Base-by-base conservation (phyloP, 2,113 vertebrate species). In the Salvelinus namaycush region DNA sequence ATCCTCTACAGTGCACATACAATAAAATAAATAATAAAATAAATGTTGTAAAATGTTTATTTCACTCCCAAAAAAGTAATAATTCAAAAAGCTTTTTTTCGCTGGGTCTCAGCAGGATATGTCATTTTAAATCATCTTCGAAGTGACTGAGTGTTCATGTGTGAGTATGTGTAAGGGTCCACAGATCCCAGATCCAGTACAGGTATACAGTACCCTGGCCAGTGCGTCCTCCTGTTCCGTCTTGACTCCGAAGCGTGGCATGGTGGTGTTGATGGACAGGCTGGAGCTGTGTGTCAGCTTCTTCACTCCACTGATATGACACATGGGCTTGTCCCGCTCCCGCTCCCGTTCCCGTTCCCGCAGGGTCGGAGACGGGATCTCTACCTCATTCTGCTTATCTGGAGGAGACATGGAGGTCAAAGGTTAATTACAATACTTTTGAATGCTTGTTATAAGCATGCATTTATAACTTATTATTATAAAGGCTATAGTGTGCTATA, bases 341-440 rank as follows among this genome's bases (percentile, higher is more conserved):
- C 88, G 88, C 74, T 97, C 95, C 82, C 88, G 88, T 70, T 97
- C 95, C 82, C 88, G 88, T 73, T 97, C 95, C 82, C 95, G 95
- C 87, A 91, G 88, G 0, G 93, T 94, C 27, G 96, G 96, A 12
- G 95, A 95, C 1, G 95, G 95, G 78, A 97, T 96, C 83, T 97
- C 96, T 83, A 97, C 95, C 13, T 98, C 96, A 1, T 97, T 96
- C 90, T 97, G 96, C 87, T 97, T 97, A 89, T 97, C 96, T 98
- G 87, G 29, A 29, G 67, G 65, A 5, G 31, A 4, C 27, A 20
- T 31, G 16, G 14, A 24, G 29, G 66, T 7, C 16, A 27, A 18
- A 20, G 27, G 66, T n/a, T 16, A 24, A 16, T 9, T 44, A 44
- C 2, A 44, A 44, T 44, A 13, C 12, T 12, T 2, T 62, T 3